Base-by-base conservation (phyloP, 2,797 vertebrate species). In the Spinus pinus region DNA sequence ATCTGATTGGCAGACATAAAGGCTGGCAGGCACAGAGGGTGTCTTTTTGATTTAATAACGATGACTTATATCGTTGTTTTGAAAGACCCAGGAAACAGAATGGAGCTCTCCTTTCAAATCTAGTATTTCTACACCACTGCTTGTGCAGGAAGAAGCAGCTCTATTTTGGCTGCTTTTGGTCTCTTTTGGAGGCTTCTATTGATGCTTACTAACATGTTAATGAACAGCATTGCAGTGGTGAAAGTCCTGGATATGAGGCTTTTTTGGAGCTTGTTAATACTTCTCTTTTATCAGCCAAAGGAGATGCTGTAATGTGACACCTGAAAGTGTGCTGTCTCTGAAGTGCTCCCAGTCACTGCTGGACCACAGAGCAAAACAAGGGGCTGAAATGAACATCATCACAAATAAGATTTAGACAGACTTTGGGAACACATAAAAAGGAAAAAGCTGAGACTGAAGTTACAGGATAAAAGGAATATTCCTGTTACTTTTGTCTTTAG, bases 141-240 rank as follows among this genome's bases (percentile, higher is more conserved):
- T 88, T 72, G 50, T 22, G n/a, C 66, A 60, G 69, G 91, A 94
- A 92, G 69, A 25, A 88, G 69, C 51, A 81, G 66, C 20, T 94
- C 84, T 87, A 83, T 66, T 95, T 67, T 83, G 80, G 65, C 39
- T 90, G 82, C 72, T 86, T 95, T 93, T 96, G 72, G 85, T 95
- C 91, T 93, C 93, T 94, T 96, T 66, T 92, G 79, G 81, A 91
- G 84, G 79, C 62, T 83, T 58, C 75, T 92, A 62, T 89, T 95
- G 91, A 96, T 83, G 90, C 84, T 89, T 89, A 92, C 86, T 78
- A 96, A 92, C 91, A 97, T 75, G 91, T 69, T 92, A 96, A 95
- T 92, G 86, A 96, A 84, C 28, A 92, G 51, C 62, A 81, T 33
- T 78, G 50, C 30, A 61, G 71, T 77, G 57, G 66, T 86, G 83